These are phyloP conservation scores for Lycaon pictus DNA, from an alignment of 2,113 vertebrate species.

Conservation along the genomic window DNA sequence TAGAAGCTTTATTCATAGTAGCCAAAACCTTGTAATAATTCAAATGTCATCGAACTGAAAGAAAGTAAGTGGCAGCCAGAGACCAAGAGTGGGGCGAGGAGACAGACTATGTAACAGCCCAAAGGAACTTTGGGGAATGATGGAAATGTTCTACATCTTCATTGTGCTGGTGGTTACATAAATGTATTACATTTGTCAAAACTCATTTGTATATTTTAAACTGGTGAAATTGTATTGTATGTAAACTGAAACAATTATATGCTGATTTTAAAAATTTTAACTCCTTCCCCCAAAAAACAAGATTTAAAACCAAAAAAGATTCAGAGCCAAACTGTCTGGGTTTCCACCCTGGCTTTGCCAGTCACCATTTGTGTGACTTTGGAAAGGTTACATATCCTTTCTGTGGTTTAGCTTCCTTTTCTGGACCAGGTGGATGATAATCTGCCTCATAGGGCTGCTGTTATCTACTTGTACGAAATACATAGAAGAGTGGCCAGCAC, in stretches of 20 bases:
- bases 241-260: conserved; percentile 4
- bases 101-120: background rate
- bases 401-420: background rate
- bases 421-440: background rate
- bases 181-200: conserved; percentile 4
- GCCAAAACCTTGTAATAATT: background rate
- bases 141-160: background rate
- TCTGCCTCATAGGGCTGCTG: background rate
- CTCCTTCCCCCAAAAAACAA: background rate
- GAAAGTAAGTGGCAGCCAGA: background rate
- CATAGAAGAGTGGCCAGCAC: background rate
- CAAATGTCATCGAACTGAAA: background rate
- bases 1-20: background rate
- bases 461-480: background rate
- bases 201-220: background rate
- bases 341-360: background rate
- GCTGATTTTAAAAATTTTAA: background rate
- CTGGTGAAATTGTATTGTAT: background rate
- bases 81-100: background rate
- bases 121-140: background rate
- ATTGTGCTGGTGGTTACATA: background rate
- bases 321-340: background rate
- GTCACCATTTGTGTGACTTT: background rate
- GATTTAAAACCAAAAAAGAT: background rate
- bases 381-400: background rate